Evolutionary conservation across 1,140 invertebrate genomes (phyloP).

Genomic region (Aphaenogaster floridana): DNA sequence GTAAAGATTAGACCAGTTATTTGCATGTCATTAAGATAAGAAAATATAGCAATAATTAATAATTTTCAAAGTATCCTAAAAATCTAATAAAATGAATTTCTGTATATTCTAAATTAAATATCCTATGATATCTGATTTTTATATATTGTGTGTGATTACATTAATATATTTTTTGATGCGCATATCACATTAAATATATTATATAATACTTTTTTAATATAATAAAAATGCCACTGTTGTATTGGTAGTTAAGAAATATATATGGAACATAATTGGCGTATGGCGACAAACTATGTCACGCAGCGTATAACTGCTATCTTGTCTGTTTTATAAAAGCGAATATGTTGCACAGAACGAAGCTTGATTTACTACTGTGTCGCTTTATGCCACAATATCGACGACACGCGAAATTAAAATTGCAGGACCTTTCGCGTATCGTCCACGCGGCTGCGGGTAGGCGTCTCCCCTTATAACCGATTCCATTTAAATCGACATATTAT

Average conservation of each 20-base stretch:
- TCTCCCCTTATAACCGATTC: constrained; percentile 13
- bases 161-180: background rate
- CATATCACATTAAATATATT: background rate
- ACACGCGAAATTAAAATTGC: constrained; percentile 14
- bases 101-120: background rate
- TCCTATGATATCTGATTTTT: background rate
- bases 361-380: background rate
- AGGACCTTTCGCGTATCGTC: background rate
- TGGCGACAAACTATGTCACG: background rate
- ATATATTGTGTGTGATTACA: background rate
- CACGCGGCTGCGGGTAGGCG: background rate
- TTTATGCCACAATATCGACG: background rate
- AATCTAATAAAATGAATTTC: background rate
- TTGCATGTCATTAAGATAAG: background rate
- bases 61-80: background rate
- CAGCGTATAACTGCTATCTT: background rate
- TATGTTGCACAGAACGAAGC: background rate
- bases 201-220: background rate
- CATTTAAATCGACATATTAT: constrained; percentile 19
- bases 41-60: background rate
- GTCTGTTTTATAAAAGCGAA: background rate
- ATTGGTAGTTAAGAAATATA: background rate
- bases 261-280: background rate
- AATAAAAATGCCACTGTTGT: background rate
- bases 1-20: background rate